Percentiles rank a stretch among this genome's conserved stretches.
phyloP scores from a whole-genome alignment of 2,888 invertebrate species.

The Cheilosia soror region DNA sequence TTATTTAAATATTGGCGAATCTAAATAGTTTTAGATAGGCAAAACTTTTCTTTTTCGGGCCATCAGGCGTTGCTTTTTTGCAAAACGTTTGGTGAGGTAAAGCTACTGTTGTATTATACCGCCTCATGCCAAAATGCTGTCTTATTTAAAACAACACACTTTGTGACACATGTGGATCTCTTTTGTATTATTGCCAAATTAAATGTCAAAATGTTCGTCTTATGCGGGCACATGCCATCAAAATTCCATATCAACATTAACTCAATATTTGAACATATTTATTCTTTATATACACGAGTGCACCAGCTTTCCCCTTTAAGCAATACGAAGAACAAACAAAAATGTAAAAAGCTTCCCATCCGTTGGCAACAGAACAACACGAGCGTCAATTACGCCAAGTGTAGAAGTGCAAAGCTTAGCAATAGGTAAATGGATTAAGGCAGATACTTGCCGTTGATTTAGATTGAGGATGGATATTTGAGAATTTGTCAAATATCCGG shows the following conservation, averaged over 20 bases:
- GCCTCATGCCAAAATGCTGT: no score
- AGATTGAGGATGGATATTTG: not conserved
- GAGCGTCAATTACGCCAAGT: constrained; percentile 5
- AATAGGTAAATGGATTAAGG: not conserved
- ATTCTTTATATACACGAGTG: not conserved
- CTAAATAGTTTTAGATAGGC: no score
- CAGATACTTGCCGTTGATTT: not conserved
- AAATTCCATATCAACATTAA: not conserved
- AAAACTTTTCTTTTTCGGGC: no score
- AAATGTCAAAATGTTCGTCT: no score
- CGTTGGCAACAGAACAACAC: constrained; percentile 33
- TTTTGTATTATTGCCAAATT: no score
- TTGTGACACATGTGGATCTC: no score
- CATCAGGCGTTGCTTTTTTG: no score
- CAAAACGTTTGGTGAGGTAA: no score
- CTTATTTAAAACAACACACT: no score
- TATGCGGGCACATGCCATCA: no score
- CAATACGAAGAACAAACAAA: not conserved
- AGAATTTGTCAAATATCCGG: not conserved
- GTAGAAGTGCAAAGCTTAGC: not conserved
- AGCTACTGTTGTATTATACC: no score
- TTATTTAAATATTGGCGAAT: no score
- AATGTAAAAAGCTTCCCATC: constrained; percentile 13
- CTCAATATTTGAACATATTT: not conserved
- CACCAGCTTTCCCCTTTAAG: not conserved